Base-by-base conservation (phyloP, 2,888 invertebrate genomes). In the Eilema depressum region DNA sequence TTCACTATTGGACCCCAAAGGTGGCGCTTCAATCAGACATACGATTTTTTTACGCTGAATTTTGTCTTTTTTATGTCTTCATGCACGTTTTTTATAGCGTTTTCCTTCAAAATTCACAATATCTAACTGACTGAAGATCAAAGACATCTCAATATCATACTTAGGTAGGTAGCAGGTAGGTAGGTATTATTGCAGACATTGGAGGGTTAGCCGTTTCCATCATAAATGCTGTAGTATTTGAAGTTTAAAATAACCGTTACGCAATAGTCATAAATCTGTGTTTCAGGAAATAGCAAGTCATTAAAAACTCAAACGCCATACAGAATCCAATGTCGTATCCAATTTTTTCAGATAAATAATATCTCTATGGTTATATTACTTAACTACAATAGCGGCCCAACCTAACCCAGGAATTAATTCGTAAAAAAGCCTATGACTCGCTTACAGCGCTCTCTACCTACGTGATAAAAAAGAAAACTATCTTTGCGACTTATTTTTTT, bases 221-320 rank as follows among this genome's bases (percentile, higher is more conserved):
- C 5, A 47, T 7, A 47, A 17, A 41, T 17, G 41, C 17, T 41
- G 17, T 17, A 17, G 41, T 41, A 47, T 47, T 47, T 47, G 25
- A 11, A 57, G 57, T 7, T 25, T 57, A 57, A 23, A 25, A 25
- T 56, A n/a, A 56, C 56, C 12, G 28, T 60, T 60, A 23, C 26
- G 17, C 17, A 60, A 60, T 2, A 28, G 23, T 60, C 28, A 28
- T 60, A 60, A 60, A 60, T 60, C 47, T 17, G 47, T 47, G 7
- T 47, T 47, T 57, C 57, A 25, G 57, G 57, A 23, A 57, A 57
- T 25, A 57, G 57, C n/a, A 57, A 57, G 25, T 57, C 60, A 60
- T 28, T 28, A 60, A 28, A 60, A 12, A 28, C 23, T 10, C 12
- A 23, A 3, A 11, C 56, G 56, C 25, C 57, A 57, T 23, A 25